Evolutionary conservation across 1,140 invertebrate species (phyloP), one percentile per base, ranked within the genome.

Genomic region (Leptonema lineaticorne): DNA sequence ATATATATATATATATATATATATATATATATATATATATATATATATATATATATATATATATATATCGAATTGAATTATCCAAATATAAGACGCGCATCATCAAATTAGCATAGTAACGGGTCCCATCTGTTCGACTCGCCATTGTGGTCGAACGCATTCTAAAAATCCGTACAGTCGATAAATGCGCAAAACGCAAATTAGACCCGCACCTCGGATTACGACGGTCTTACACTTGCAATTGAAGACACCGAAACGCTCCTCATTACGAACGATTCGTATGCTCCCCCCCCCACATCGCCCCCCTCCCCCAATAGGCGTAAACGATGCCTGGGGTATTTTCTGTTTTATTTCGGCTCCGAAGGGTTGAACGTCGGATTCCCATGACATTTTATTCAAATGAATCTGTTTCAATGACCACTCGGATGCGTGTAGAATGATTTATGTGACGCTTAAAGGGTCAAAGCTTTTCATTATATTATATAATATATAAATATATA

Each of bases 261-360:
- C 24, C 70, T 72, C 70, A 72, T 72, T 72, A 72, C 50, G 37
- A 62, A 33, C 70, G 41, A 72, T 72, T 72, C 68, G 56, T 64
- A 72, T 72, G 69, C 70, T 68, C 70, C 70, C 45, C 59, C n/a
- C n/a, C n/a, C n/a, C n/a, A n/a, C n/a, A n/a, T n/a, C n/a, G n/a
- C n/a, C n/a, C n/a, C n/a, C n/a, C n/a, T n/a, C n/a, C n/a, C n/a
- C n/a, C n/a, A n/a, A n/a, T n/a, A n/a, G n/a, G n/a, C n/a, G 20
- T 63, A 24, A 28, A 41, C 53, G 18, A 22, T 56, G 62, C 22
- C 16, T 59, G 57, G 57, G 59, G 46, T 45, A 14, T 62, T 24
- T 37, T 50, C 7, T 50, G 7, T 50, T 8, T 16, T 16, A 7
- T 24, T n/a, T 6, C 16, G 45, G 8, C 62, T 16, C n/a, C 14